A percentile compares a stretch with the other conserved stretches of the same genome.
Conservation (phyloP, 2,797 vertebrate species). For the Eleutherodactylus coqui region DNA sequence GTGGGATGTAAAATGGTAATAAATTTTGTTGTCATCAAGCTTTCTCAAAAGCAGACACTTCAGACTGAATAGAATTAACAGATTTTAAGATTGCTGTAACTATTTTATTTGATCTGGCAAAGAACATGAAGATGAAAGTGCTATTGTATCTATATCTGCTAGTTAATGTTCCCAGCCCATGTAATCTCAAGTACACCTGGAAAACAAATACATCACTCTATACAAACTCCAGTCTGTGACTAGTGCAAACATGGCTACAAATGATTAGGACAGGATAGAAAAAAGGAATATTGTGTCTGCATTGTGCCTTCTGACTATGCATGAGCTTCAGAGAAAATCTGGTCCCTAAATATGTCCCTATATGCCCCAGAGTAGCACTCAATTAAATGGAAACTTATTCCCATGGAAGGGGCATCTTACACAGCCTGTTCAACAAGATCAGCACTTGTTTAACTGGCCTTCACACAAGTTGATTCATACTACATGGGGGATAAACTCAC, state of each 20-base stretch:
- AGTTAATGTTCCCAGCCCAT: background rate
- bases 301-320: background rate
- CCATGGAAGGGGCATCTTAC: no score
- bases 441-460: no score
- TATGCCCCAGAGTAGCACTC: no score
- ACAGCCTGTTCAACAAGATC: no score
- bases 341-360: background rate
- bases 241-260: conserved; percentile 19
- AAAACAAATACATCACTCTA: conserved; percentile 29
- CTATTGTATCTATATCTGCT: background rate
- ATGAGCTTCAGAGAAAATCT: background rate
- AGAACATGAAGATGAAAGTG: background rate
- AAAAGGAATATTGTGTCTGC: background rate
- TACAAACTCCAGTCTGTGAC: background rate
- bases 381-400: background rate
- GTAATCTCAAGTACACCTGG: conserved; percentile 26
- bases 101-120: background rate
- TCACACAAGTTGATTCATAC: no score
- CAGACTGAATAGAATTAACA: background rate
- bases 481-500: no score
- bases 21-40: no score
- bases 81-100: background rate
- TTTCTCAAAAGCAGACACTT: no score
- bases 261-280: conserved; percentile 29
- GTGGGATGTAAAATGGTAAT: no score